Evolutionary conservation across 2,797 vertebrate genomes (phyloP), one percentile per base, ranked within the genome.

Genomic region (Tragelaphus eurycerus): DNA sequence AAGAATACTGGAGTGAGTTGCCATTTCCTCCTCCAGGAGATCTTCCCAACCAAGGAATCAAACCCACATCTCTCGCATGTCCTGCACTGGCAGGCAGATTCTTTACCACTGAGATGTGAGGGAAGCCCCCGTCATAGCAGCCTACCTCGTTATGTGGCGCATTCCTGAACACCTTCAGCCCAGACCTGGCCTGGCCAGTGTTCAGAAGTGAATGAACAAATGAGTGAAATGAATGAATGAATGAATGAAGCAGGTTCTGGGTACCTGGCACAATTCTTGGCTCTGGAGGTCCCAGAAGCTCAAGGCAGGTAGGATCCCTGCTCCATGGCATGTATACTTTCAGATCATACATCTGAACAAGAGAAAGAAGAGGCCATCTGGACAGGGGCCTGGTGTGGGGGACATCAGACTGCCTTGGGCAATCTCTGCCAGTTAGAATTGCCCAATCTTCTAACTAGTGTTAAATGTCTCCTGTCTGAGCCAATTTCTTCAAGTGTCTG

Each of bases 401-500:
- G 92, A 64, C 95, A 93, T 89, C 97, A 97, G 97, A 54, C 54
- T 86, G 96, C 96, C 95, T 78, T 93, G 85, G 91, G 94, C 76
- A 67, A 67, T 83, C 89, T 60, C 96, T 98, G 98, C 95, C 98
- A 60, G 93, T 98, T 95, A 74, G 90, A 98, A 96, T 95, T 52
- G 67, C n/a, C 57, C 95, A 93, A 95, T 97, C 97, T 98, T 97
- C 97, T 95, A 98, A 98, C 38, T 7, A 97, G 92, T 59, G 57
- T 97, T 96, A 97, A 98, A 96, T 96, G 84, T 97, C 95, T 97
- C 97, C 98, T 98, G 97, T 98, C 98, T 0, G 87, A 97, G 78
- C 84, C 97, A 88, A 98, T 98, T 97, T 97, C 96, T 96, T 98
- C 90, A 38, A 78, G 52, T 92, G 93, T 96, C 98, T 98, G 96